phyloP scores from a whole-genome alignment of 2,888 invertebrate genomes.

The Drosophila melanosoma region DNA sequence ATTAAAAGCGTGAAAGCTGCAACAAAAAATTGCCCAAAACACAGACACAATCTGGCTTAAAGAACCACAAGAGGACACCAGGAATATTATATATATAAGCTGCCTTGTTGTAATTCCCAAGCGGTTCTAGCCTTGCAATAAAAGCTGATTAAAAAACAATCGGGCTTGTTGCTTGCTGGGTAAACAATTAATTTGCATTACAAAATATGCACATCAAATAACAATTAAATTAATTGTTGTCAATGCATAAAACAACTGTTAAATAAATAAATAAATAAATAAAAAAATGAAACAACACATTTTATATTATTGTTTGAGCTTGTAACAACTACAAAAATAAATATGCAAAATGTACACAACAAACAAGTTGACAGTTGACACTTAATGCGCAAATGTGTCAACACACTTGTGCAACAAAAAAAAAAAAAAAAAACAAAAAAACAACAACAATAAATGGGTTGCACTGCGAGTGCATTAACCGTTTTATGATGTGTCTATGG shows the following conservation, averaged over 20 bases:
- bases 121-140: neutral
- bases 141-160: slow-evolving; percentile 20
- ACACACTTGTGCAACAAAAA: slow-evolving; percentile 28
- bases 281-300: neutral
- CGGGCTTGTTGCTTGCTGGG: slow-evolving; percentile 11
- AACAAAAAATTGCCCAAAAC: neutral
- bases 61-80: slow-evolving; percentile 22
- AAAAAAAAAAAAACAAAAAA: slow-evolving; percentile 7
- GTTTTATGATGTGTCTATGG: slow-evolving; percentile 21
- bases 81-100: slow-evolving; percentile 43
- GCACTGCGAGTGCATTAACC: slow-evolving; percentile 71
- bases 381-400: slow-evolving; percentile 67
- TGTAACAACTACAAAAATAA: slow-evolving; percentile 11
- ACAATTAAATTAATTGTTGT: slow-evolving; percentile 41
- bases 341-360: slow-evolving; percentile 15
- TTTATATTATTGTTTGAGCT: slow-evolving; percentile 32
- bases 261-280: slow-evolving; percentile 12
- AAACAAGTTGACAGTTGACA: slow-evolving; percentile 52
- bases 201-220: slow-evolving; percentile 13
- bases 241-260: slow-evolving; percentile 25
- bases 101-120: slow-evolving; percentile 32
- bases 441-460: slow-evolving; percentile 16
- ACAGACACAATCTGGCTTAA: neutral
- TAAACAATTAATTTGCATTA: slow-evolving; percentile 55
- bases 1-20: neutral